phyloP scores from a whole-genome alignment of 2,888 invertebrate genomes.

The Caenorhabditis angaria region DNA sequence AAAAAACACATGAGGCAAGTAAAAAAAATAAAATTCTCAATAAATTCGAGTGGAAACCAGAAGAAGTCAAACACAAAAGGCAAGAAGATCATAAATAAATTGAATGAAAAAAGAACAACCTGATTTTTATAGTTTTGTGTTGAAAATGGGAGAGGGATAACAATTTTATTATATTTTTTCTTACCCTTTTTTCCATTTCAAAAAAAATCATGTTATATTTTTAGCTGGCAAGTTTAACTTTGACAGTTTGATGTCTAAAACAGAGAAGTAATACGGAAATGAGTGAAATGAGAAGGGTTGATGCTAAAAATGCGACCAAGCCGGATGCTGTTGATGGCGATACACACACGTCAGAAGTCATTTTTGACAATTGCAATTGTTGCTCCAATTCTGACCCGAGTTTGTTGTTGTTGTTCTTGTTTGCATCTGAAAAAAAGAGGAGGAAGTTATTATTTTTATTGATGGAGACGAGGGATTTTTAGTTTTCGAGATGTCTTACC shows the following conservation, averaged over 20 bases:
- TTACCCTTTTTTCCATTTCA: too few species aligned
- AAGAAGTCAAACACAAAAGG: not conserved
- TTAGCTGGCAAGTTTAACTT: conserved; percentile 33
- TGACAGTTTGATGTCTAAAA: conserved; percentile 48
- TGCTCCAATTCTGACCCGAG: too few species aligned
- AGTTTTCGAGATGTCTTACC: too few species aligned
- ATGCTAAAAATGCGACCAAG: conserved; percentile 47
- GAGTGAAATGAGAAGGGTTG: conserved; percentile 44
- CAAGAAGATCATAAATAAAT: conserved; percentile 1
- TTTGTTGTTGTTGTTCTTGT: not conserved
- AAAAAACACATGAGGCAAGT: too few species aligned
- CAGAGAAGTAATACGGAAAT: conserved; percentile 50
- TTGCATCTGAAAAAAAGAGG: not conserved
- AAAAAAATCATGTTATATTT: not conserved
- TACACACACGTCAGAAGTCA: conserved; percentile 49
- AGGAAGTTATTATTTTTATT: not conserved
- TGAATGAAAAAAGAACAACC: not conserved
- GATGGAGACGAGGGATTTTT: too few species aligned
- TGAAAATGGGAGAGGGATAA: not conserved
- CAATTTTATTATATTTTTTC: too few species aligned
- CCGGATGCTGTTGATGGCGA: conserved; percentile 53
- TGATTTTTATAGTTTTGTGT: not conserved
- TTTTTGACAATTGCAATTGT: conserved; percentile 25
- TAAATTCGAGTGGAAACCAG: not conserved
- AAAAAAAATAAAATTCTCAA: not conserved